Conservation (phyloP, 2,797 vertebrate species). For the Phalanger gymnotis region DNA sequence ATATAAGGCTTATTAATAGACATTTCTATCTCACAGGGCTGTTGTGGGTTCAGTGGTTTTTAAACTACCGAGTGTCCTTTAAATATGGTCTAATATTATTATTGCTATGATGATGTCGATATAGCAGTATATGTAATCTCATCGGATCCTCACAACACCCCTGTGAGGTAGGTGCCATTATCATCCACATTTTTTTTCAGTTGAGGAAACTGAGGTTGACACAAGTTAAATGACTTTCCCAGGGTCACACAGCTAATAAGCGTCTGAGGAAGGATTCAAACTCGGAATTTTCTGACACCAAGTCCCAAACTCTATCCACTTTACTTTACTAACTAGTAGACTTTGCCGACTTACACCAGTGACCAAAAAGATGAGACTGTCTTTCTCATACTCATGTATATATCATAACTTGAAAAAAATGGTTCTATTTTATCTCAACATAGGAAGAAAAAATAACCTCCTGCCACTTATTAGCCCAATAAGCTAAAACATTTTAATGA, state of each 20-base stretch:
- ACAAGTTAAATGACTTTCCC: neutral
- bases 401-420: slow-evolving; percentile 6
- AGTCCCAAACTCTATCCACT: neutral
- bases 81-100: neutral
- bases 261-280: neutral
- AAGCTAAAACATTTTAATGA: slow-evolving; percentile 64
- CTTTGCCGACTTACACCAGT: neutral
- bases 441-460: slow-evolving; percentile 42
- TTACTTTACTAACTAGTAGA: neutral
- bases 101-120: neutral
- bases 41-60: neutral
- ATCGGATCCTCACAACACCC: neutral
- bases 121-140: neutral
- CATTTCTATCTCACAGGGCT: neutral
- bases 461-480: slow-evolving; percentile 70
- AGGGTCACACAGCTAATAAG: neutral
- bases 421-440: slow-evolving; percentile 8
- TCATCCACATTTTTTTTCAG: neutral
- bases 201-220: neutral
- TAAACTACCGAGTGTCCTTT: neutral
- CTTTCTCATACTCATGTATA: neutral
- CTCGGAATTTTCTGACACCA: neutral
- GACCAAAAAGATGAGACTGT: slow-evolving; percentile 20
- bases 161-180: neutral
- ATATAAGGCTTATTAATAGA: neutral